Evolutionary conservation across 2,113 vertebrate genomes (phyloP).

Genomic region (Turdus rufiventris): DNA sequence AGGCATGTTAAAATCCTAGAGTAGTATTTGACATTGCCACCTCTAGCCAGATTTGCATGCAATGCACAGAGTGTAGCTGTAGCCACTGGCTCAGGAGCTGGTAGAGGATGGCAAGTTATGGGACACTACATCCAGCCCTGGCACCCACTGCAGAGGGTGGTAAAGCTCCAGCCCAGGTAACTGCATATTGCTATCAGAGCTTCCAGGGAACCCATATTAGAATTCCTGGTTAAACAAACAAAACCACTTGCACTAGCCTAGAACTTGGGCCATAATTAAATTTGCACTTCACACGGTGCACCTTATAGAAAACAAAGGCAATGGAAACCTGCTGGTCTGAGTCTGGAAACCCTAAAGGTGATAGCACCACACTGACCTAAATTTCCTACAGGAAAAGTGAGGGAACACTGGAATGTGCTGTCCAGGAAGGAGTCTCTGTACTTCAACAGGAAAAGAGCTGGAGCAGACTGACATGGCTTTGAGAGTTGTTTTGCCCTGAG

Average conservation of each 20-base stretch:
- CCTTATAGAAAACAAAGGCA: not conserved
- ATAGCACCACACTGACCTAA: not conserved
- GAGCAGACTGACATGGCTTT: not conserved
- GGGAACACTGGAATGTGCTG: not conserved
- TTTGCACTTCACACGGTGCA: not conserved
- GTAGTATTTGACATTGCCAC: rapidly evolving
- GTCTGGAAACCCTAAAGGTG: not conserved
- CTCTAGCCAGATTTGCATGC: not conserved
- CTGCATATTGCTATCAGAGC: not conserved
- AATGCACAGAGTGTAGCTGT: rapidly evolving
- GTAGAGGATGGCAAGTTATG: not conserved
- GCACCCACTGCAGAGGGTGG: not conserved
- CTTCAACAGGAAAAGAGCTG: not conserved
- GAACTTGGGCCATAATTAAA: not conserved
- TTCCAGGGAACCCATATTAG: not conserved
- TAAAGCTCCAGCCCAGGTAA: not conserved
- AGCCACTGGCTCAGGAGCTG: not conserved
- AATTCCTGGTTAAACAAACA: not conserved
- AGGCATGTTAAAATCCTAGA: not conserved
- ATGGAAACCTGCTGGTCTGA: not conserved
- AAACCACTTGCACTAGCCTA: not conserved
- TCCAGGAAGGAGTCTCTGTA: not conserved
- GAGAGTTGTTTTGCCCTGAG: not conserved
- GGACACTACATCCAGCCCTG: not conserved
- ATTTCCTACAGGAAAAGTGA: not conserved